These are phyloP conservation scores for Hepsetus odoe DNA, from an alignment of 2,113 vertebrate genomes.

Conservation along the genomic window DNA sequence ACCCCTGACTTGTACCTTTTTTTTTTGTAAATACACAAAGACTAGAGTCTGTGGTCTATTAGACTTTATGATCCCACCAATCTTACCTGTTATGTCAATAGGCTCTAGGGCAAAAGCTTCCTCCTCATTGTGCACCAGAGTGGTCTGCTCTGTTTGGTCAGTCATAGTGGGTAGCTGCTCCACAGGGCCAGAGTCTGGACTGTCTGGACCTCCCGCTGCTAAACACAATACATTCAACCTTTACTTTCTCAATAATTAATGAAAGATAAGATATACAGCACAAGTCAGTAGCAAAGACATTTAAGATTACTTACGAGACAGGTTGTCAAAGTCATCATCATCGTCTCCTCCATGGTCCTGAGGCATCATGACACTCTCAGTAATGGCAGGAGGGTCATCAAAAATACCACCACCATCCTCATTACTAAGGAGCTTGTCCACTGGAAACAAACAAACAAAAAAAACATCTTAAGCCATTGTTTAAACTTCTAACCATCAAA, in stretches of 20 bases:
- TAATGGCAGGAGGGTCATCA: constrained; percentile 92
- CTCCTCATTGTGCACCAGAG: constrained; percentile 95
- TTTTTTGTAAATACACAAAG: no score
- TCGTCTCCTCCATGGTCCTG: constrained; percentile 87
- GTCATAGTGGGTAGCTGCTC: constrained; percentile 94
- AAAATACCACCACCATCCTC: constrained; percentile 95
- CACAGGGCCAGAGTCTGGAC: constrained; percentile 92
- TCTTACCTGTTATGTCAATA: constrained; percentile 94
- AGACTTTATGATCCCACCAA: constrained; percentile 47
- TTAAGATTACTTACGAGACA: constrained; percentile 83
- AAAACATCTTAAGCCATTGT: neutral
- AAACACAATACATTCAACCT: neutral
- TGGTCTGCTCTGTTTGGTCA: constrained; percentile 90
- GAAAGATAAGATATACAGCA: neutral
- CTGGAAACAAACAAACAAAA: constrained; percentile 69
- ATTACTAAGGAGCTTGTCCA: constrained; percentile 95
- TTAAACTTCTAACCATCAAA: neutral
- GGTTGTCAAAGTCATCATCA: constrained; percentile 94
- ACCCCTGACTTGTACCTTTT: no score
- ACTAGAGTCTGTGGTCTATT: neutral
- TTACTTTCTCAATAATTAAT: neutral
- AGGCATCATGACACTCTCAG: constrained; percentile 92
- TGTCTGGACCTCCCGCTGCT: constrained; percentile 85
- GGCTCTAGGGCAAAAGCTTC: constrained; percentile 98
- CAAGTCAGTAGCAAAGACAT: neutral